Conservation (phyloP, 2,888 invertebrate genomes). For the Ornithoptera priamus region DNA sequence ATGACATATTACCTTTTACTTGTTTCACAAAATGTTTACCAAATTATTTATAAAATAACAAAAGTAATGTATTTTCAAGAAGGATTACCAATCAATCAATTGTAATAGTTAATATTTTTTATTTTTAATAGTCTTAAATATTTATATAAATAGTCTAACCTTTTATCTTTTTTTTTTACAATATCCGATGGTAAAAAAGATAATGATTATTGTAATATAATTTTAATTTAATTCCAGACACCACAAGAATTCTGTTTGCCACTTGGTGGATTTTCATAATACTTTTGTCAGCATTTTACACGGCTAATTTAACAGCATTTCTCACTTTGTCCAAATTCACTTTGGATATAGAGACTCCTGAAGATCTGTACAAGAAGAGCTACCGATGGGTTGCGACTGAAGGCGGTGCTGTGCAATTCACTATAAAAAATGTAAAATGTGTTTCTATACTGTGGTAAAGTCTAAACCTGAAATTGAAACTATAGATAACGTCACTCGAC, state of each 20-base stretch:
- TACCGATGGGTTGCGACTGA: conserved; percentile 85
- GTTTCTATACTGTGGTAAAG: background rate
- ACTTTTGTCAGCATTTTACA: conserved; percentile 92
- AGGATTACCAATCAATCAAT: too few species aligned
- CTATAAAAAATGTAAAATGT: conserved; percentile 62
- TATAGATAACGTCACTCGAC: too few species aligned
- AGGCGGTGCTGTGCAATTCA: conserved; percentile 85
- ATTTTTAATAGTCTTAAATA: too few species aligned
- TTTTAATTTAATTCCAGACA: conserved; percentile 79
- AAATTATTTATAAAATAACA: too few species aligned
- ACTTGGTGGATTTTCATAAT: conserved; percentile 96
- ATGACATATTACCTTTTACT: too few species aligned
- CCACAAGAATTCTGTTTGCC: conserved; percentile 90
- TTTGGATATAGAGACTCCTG: conserved; percentile 85
- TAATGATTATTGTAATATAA: background rate
- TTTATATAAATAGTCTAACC: too few species aligned
- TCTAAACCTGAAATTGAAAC: background rate
- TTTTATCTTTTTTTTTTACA: background rate
- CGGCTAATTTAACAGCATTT: conserved; percentile 94
- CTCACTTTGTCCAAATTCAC: conserved; percentile 92
- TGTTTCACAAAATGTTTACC: too few species aligned
- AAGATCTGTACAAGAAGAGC: conserved; percentile 83
- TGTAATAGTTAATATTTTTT: too few species aligned
- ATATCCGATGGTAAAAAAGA: background rate
- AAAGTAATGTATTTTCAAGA: too few species aligned